Percentiles rank a stretch among this genome's conserved stretches.
phyloP scores from a whole-genome alignment of 2,888 invertebrate genomes.

The Oligia strigilis region DNA sequence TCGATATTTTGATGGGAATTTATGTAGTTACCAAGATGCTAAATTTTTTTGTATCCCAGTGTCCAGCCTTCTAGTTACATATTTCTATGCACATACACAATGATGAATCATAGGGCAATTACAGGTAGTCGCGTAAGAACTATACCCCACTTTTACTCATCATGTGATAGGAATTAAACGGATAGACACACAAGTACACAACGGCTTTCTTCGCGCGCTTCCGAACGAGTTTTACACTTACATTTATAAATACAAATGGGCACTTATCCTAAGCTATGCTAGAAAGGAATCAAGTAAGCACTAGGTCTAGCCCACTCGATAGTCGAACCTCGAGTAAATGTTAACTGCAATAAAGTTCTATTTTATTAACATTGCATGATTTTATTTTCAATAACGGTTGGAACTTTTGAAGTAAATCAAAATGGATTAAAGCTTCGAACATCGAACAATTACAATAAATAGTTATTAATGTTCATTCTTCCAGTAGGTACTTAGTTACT shows the following conservation, averaged over 20 bases:
- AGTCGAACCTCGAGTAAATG: conserved; percentile 27
- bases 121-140: conserved; percentile 11
- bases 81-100: conserved; percentile 7
- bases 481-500: too few species aligned
- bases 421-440: conserved; percentile 16
- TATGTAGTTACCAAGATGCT: background rate
- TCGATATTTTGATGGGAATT: background rate
- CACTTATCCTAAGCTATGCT: conserved; percentile 16
- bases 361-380: conserved; percentile 42
- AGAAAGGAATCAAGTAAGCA: conserved; percentile 23
- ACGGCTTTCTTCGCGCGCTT: conserved; percentile 43
- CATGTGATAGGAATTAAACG: conserved; percentile 40
- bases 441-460: conserved; percentile 23
- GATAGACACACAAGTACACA: conserved; percentile 27
- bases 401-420: conserved; percentile 26
- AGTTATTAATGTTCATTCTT: background rate
- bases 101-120: conserved; percentile 15
- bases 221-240: conserved; percentile 42
- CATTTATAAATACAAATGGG: conserved; percentile 31
- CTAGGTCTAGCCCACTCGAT: conserved; percentile 12
- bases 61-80: background rate
- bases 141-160: conserved; percentile 32
- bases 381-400: conserved; percentile 27
- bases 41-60: background rate
- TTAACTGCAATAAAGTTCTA: conserved; percentile 9